Conservation (phyloP, 2,113 vertebrate species). For the Blennius ocellaris region DNA sequence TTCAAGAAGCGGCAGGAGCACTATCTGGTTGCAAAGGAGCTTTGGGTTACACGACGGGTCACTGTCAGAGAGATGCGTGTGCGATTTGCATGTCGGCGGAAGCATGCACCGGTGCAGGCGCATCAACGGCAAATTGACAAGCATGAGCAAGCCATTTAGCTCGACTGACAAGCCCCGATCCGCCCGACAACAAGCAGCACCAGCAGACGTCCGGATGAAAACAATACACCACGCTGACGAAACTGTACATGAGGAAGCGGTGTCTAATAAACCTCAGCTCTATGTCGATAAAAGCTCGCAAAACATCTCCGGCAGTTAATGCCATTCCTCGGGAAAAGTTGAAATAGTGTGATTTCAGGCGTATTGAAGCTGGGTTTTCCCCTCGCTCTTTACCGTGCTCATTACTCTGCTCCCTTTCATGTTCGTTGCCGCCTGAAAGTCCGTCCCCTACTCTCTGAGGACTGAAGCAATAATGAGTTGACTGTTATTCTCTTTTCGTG, state of each 20-base stretch:
- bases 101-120: background rate
- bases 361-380: background rate
- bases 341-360: background rate
- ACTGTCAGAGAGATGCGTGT: background rate
- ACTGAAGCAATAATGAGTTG: conserved; percentile 14
- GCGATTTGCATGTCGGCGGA: background rate
- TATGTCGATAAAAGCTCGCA: background rate
- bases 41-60: too few relatives aligned
- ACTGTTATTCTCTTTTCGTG: background rate
- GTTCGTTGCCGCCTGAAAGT: conserved; percentile 7
- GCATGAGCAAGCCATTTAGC: background rate
- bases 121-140: background rate
- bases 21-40: too few relatives aligned
- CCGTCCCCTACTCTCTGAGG: conserved; percentile 12
- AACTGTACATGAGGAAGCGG: too few relatives aligned
- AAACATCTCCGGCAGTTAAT: background rate
- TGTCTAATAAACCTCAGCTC: too few relatives aligned
- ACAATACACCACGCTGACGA: too few relatives aligned
- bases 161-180: background rate
- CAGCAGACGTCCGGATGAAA: background rate
- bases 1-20: too few relatives aligned
- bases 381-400: background rate
- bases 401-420: conserved; percentile 4
- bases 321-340: background rate
- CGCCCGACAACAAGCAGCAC: background rate